Evolutionary conservation across 2,797 vertebrate species (phyloP).

Genomic region (Silurus aristotelis): DNA sequence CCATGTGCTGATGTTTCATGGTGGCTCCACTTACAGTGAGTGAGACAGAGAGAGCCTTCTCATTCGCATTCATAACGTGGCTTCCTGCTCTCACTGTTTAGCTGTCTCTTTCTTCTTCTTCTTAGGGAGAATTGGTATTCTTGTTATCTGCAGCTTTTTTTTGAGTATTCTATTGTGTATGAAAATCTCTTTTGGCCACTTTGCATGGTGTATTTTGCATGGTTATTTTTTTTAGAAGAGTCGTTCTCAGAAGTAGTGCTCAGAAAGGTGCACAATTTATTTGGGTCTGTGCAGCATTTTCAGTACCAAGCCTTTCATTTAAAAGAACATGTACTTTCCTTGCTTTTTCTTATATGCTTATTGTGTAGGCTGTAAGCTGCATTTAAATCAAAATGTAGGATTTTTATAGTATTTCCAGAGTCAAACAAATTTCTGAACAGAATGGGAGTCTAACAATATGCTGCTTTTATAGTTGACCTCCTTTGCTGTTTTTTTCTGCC

Average conservation of each 20-base stretch:
- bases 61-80: constrained; percentile 46
- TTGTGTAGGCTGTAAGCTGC: background rate
- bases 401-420: background rate
- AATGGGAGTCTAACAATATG: background rate
- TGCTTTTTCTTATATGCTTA: background rate
- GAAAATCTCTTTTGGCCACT: background rate
- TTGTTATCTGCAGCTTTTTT: background rate
- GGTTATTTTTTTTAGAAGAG: constrained; percentile 1
- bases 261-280: too few species aligned
- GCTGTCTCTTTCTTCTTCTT: background rate
- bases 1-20: constrained; percentile 10
- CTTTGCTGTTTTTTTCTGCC: background rate
- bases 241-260: background rate
- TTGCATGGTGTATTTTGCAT: background rate
- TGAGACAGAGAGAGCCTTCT: constrained; percentile 19
- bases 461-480: constrained; percentile 17
- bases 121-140: background rate
- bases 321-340: background rate
- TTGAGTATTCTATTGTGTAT: background rate
- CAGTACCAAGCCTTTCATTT: background rate
- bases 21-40: constrained; percentile 10
- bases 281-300: background rate
- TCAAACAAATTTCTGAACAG: background rate
- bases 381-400: background rate
- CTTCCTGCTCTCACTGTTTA: constrained; percentile 38